phyloP scores from a whole-genome alignment of 2,888 invertebrate genomes.

The Eristalis pertinax region DNA sequence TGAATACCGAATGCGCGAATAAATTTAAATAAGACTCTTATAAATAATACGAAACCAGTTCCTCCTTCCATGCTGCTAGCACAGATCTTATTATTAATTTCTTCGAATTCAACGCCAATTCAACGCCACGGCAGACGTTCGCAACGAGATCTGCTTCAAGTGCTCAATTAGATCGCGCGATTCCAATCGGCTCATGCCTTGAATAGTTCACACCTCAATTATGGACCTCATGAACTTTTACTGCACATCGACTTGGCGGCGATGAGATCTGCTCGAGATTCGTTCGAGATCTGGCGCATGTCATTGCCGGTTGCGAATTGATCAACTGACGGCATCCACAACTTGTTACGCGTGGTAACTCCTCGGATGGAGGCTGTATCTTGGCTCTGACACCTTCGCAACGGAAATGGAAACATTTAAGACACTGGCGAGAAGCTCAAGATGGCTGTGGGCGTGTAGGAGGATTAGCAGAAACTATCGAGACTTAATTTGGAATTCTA shows the following conservation, averaged over 20 bases:
- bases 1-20: constrained; percentile 41
- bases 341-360: too few species aligned
- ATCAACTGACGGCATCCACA: background rate
- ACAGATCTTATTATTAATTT: background rate
- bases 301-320: constrained; percentile 8
- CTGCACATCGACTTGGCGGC: constrained; percentile 26
- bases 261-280: constrained; percentile 33
- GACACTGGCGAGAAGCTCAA: background rate
- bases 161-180: background rate
- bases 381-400: background rate
- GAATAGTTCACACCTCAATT: constrained; percentile 26
- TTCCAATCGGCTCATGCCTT: background rate
- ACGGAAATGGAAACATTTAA: background rate
- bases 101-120: background rate
- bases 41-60: background rate
- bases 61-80: background rate
- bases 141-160: background rate
- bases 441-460: background rate
- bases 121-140: background rate
- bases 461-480: background rate
- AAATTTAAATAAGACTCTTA: constrained; percentile 14
- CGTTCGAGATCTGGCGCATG: constrained; percentile 20
- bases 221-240: constrained; percentile 36
- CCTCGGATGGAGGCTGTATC: background rate
- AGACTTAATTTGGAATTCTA: background rate